Evolutionary conservation across 2,113 vertebrate species (phyloP), one percentile per base, ranked within the genome.

Genomic region (Camelus bactrianus): DNA sequence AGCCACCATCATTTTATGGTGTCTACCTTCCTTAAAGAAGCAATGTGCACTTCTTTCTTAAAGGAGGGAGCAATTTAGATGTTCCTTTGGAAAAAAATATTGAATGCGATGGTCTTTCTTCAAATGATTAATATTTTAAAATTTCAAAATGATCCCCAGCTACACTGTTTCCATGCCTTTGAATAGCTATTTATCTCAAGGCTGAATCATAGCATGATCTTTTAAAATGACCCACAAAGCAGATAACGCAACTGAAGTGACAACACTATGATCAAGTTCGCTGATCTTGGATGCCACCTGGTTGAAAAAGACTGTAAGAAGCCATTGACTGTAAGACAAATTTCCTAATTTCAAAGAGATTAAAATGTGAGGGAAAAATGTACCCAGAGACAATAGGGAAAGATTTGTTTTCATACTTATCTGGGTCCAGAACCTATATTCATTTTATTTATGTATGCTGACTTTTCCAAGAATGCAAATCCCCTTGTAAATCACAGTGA

Each of bases 121-220:
- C 11, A n/a, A 91, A 42, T n/a, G 8, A 80, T 4, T 3, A 72
- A 26, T 84, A 69, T 28, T 95, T 93, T 88, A 48, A 72, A 80
- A 69, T 56, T 80, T 73, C 42, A 88, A 92, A 89, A 56, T 56
- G 11, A 48, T 92, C 42, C 1, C 30, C 9, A 13, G 22, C 4
- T 91, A 24, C 24, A 54, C 30, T 24, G 11, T 30, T 70, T 62
- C 12, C 64, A 38, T 30, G 24, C 3, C 32, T 76, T 19, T 69
- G 32, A 93, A 84, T 46, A 85, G 28, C 10, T 65, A 54, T 35
- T 90, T 95, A 30, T 81, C 89, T 84, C 42, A 48, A 56, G 80
- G 58, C 3, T 80, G 30, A 75, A 32, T 80, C 42, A 58, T 7
- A 85, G 52, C 9, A 76, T 62, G 42, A 35, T 87, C 26, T 84